Base-by-base conservation (phyloP, 2,113 vertebrate species). In the Motacilla alba region DNA sequence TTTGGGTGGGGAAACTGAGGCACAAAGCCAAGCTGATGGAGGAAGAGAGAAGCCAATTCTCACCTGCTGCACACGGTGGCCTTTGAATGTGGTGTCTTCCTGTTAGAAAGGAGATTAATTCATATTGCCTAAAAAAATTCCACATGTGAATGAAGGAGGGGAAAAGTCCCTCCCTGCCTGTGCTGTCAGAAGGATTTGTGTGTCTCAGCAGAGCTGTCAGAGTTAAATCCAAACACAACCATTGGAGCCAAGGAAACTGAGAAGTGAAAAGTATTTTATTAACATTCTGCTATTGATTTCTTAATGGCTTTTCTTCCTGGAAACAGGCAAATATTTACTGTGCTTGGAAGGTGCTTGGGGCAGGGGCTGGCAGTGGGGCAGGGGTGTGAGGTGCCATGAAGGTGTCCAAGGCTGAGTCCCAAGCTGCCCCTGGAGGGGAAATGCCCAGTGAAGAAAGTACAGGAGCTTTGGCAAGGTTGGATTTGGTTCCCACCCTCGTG, bases 281-380 rank as follows among this genome's bases (percentile, higher is more conserved):
- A 95, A 87, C 76, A 67, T 95, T 89, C 89, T 78, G 31, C 16
- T 96, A 94, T 97, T 66, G 95, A 97, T 95, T 89, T 91, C 93
- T 96, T 96, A 94, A 97, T 94, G 94, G 81, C 69, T 95, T 91
- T 76, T 92, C 91, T 96, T 97, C 95, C 96, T 87, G 94, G 93
- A 96, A 95, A 91, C 33, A 44, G 84, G 83, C 60, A 95, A 94
- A 91, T 53, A 66, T 93, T 96, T 90, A 56, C 43, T 87, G 52
- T 62, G 77, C 78, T 85, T 72, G 27, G 16, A 46, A 74, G 46
- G 10, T 53, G 63, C 76, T 52, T 3, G 56, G 73, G 49, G 59
- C 83, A 59, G 85, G 76, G 68, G 67, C 62, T 33, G 73, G 58
- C 3, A 1, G 43, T 2, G 7, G 82, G 59, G 83, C 31, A 23